Evolutionary conservation across 1,140 invertebrate species (phyloP), one percentile per base, ranked within the genome.

Genomic region (Fopius arisanus): DNA sequence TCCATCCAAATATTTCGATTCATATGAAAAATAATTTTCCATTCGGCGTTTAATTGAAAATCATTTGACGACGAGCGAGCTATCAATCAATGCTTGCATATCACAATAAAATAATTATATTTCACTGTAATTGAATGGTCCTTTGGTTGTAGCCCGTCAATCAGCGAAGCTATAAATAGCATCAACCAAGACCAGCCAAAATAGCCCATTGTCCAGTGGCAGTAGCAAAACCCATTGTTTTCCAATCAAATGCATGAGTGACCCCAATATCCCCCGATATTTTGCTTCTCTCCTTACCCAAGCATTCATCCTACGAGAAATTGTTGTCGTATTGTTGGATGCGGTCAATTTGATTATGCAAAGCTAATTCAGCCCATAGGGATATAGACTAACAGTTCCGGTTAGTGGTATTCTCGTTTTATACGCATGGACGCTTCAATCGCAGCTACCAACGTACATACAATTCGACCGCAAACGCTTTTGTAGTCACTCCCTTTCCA

Each of bases 401-500:
- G 54, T 59, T 59, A 59, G 54, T 59, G 54, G 54, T 59, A 59
- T 23, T 59, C 54, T 59, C 54, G 54, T 59, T 59, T 59, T 59
- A 59, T 59, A 59, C 54, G 54, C 54, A 59, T 59, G 54, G 54
- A 59, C 54, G 54, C 54, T 59, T 59, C 54, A 59, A 59, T 59
- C 54, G 19, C 16, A 59, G 5, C 54, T 59, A 2, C 9, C 14
- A 19, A 19, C 43, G 54, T 59, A 28, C 19, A 59, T 59, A 59
- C 54, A 59, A 28, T 7, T 10, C n/a, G 14, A 26, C 54, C 54
- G 23, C 54, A 59, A 59, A 59, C 26, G 54, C 54, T 59, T 59
- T 59, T 70, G 40, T 76, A 75, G 67, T 70, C 37, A 48, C 29
- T 70, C 43, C 51, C 63, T 67, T 7, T 26, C 29, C 54, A 19